phyloP scores from a whole-genome alignment of 2,888 invertebrate genomes.

The Apodemia hepburni region DNA sequence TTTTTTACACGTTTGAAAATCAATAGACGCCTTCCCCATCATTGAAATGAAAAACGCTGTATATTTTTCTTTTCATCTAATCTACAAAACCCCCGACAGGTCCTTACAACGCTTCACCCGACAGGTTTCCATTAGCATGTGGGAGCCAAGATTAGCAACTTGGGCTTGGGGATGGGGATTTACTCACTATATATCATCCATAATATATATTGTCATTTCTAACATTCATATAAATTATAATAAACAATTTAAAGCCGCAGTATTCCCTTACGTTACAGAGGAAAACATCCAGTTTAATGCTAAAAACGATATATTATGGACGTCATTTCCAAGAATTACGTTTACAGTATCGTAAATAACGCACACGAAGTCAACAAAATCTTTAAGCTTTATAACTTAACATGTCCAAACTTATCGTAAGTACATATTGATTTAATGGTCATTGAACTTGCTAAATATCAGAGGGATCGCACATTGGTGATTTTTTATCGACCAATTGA shows the following conservation, averaged over 20 bases:
- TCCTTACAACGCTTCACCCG: too few species aligned
- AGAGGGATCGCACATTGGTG: slow-evolving; percentile 9
- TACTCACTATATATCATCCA: too few species aligned
- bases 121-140: too few species aligned
- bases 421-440: slow-evolving; percentile 41
- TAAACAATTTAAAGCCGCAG: neutral
- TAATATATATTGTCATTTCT: too few species aligned
- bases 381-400: slow-evolving; percentile 32
- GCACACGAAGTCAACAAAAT: slow-evolving; percentile 29
- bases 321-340: slow-evolving; percentile 31
- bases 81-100: too few species aligned
- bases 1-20: too few species aligned
- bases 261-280: neutral
- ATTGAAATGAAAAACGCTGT: too few species aligned
- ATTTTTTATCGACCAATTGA: slow-evolving; percentile 7
- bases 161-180: too few species aligned
- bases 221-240: neutral
- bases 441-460: slow-evolving; percentile 25
- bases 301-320: slow-evolving; percentile 22
- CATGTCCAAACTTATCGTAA: slow-evolving; percentile 28
- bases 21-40: too few species aligned
- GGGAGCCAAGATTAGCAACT: too few species aligned
- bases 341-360: slow-evolving; percentile 37
- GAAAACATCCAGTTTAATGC: neutral
- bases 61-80: too few species aligned